phyloP scores from a whole-genome alignment of 2,113 vertebrate genomes.

The Polypterus senegalus region DNA sequence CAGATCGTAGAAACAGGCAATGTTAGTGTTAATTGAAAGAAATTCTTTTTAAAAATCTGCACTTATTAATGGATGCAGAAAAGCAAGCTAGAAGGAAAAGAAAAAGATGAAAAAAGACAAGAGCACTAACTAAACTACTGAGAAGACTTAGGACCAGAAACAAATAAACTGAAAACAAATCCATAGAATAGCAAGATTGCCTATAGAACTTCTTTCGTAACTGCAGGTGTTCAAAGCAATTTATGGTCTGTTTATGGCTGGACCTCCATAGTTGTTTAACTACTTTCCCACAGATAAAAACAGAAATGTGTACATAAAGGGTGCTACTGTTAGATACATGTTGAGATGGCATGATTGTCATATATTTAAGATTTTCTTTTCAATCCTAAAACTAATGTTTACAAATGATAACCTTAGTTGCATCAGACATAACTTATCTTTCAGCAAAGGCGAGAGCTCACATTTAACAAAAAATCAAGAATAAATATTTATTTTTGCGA shows the following conservation, averaged over 20 bases:
- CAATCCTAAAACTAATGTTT: not conserved
- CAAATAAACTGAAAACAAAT: conserved; percentile 25
- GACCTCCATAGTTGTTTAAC: not conserved
- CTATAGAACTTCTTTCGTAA: conserved; percentile 4
- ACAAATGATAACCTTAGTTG: conserved; percentile 1
- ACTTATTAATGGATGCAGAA: conserved; percentile 51
- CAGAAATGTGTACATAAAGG: conserved; percentile 1
- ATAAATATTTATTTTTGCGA: not conserved
- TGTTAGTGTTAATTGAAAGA: conserved; percentile 55
- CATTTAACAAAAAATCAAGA: no score
- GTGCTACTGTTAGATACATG: not conserved
- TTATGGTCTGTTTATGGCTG: conserved; percentile 7
- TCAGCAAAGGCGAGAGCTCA: not conserved
- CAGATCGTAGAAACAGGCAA: conserved; percentile 54
- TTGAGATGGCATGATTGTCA: conserved; percentile 1
- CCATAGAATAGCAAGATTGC: conserved; percentile 26
- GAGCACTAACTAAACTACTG: conserved; percentile 20
- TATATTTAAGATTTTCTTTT: not conserved
- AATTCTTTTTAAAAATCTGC: conserved; percentile 74
- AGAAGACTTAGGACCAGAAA: conserved; percentile 33
- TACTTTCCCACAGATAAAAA: conserved; percentile 4
- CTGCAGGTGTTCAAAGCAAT: conserved; percentile 24
- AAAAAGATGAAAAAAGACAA: conserved; percentile 1
- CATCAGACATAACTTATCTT: not conserved
- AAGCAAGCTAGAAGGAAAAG: conserved; percentile 1